phyloP scores from a whole-genome alignment of 2,797 vertebrate species.

The Arnoldichthys spilopterus region DNA sequence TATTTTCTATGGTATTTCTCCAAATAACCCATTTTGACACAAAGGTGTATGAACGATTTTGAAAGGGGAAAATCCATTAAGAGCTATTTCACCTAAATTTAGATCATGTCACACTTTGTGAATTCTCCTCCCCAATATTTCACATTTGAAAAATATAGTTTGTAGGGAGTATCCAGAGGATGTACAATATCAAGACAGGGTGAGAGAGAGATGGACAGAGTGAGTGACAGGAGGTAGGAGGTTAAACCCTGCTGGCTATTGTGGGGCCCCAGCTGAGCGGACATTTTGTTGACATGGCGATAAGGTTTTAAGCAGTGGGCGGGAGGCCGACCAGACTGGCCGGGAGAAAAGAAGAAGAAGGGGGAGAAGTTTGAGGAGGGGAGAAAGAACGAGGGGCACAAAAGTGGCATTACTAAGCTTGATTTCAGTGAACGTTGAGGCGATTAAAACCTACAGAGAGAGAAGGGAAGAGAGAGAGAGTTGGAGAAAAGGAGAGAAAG shows the following conservation, averaged over 20 bases:
- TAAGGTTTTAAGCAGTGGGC: constrained; percentile 54
- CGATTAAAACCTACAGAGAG: constrained; percentile 62
- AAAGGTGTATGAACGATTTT: background rate
- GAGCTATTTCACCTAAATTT: background rate
- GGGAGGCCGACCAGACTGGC: constrained; percentile 12
- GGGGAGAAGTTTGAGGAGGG: constrained; percentile 37
- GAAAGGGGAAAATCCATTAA: background rate
- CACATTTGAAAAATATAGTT: background rate
- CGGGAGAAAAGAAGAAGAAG: constrained; percentile 24
- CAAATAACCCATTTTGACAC: background rate
- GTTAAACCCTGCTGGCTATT: constrained; percentile 36
- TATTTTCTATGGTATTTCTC: background rate
- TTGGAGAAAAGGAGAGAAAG: constrained; percentile 61
- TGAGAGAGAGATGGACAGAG: constrained; percentile 12
- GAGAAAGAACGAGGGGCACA: constrained; percentile 57
- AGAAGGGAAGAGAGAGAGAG: constrained; percentile 59
- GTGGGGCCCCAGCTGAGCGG: constrained; percentile 56
- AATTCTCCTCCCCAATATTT: background rate
- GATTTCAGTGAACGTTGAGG: constrained; percentile 73
- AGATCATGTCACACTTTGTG: background rate
- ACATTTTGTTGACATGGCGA: constrained; percentile 58
- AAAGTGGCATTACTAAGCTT: constrained; percentile 70
- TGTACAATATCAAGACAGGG: background rate
- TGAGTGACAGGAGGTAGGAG: constrained; percentile 44
- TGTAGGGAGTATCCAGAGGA: background rate